phyloP scores from a whole-genome alignment of 2,113 vertebrate species.

The Mustela lutreola region DNA sequence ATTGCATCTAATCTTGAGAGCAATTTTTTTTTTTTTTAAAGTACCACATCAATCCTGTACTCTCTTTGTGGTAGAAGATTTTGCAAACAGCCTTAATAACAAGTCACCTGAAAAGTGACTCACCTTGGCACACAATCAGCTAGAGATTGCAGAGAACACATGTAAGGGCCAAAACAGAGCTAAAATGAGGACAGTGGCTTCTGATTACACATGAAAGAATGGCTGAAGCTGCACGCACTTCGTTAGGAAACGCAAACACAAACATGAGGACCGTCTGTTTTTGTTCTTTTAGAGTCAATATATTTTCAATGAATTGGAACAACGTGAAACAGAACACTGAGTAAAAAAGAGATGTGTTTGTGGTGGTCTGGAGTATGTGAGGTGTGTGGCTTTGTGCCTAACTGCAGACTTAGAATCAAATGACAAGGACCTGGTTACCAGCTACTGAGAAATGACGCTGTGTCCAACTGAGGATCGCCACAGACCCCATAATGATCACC shows the following conservation, averaged over 20 bases:
- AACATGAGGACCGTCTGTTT: constrained; percentile 61
- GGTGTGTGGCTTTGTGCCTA: background rate
- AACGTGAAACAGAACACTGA: constrained; percentile 65
- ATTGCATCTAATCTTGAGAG: background rate
- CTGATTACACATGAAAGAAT: constrained; percentile 73
- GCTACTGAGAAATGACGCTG: background rate
- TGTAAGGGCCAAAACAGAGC: constrained; percentile 81
- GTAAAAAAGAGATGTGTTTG: constrained; percentile 40
- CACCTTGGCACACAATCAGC: constrained; percentile 81
- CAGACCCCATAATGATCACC: background rate
- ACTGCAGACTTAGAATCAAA: background rate
- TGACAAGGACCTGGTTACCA: background rate
- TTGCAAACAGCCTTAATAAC: constrained; percentile 55
- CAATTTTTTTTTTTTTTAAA: background rate
- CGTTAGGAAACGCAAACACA: constrained; percentile 76
- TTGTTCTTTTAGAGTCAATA: constrained; percentile 50
- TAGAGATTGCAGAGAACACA: constrained; percentile 81
- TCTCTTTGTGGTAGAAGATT: background rate
- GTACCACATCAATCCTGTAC: background rate
- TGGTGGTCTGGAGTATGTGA: background rate
- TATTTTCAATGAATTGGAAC: constrained; percentile 75
- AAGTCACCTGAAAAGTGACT: constrained; percentile 80
- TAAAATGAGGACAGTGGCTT: constrained; percentile 83
- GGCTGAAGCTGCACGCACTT: constrained; percentile 67
- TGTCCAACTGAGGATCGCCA: background rate